These are phyloP conservation scores for Spinibarbus caldwelli DNA, from an alignment of 2,797 vertebrate species.

Conservation along the genomic window DNA sequence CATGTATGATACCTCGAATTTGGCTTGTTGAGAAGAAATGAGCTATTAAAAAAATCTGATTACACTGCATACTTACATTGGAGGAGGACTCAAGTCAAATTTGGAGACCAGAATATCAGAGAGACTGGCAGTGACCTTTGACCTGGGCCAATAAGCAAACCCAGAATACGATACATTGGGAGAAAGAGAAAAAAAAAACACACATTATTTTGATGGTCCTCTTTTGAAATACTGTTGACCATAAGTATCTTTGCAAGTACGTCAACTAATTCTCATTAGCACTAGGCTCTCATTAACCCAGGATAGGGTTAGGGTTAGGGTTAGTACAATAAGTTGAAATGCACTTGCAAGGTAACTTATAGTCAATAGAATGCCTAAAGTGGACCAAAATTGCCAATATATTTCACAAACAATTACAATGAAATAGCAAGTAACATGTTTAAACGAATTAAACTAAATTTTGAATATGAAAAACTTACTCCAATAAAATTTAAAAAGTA, in stretches of 20 bases:
- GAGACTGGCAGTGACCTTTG: background rate
- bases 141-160: too few relatives aligned
- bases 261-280: too few relatives aligned
- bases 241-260: too few relatives aligned
- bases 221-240: too few relatives aligned
- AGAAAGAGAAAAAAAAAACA: too few relatives aligned
- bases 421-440: background rate
- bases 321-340: background rate
- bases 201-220: too few relatives aligned
- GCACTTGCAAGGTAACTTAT: background rate
- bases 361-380: background rate
- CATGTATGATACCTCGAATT: background rate
- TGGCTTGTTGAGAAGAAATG: background rate
- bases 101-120: background rate
- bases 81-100: background rate
- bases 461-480: background rate
- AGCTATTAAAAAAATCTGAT: background rate
- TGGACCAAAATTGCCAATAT: background rate
- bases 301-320: background rate
- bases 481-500: too few relatives aligned
- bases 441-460: background rate
- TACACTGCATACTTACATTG: background rate
- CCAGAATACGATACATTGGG: too few relatives aligned
- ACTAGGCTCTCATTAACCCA: too few relatives aligned
- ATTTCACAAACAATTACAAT: background rate